Evolutionary conservation across 2,113 vertebrate genomes (phyloP).

Genomic region (Meles meles): DNA sequence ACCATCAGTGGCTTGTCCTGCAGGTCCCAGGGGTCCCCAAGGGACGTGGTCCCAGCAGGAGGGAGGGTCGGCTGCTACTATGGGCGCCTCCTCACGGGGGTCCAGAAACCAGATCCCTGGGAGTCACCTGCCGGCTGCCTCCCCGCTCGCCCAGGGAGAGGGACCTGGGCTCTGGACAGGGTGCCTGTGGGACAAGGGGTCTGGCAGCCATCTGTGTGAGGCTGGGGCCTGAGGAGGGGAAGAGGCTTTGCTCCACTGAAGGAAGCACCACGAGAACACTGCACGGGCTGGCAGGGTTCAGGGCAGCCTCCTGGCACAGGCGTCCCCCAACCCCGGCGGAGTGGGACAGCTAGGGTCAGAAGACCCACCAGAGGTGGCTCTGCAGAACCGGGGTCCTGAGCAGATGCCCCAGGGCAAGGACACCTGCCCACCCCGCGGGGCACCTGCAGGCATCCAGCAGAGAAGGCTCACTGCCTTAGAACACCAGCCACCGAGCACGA

Average conservation of each 20-base stretch:
- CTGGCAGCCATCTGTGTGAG: neutral
- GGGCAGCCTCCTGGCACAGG: neutral
- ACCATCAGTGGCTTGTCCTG: neutral
- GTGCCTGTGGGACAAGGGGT: neutral
- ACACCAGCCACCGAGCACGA: neutral
- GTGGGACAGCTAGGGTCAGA: neutral
- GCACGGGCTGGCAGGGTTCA: neutral
- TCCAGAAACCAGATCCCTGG: neutral
- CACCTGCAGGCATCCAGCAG: neutral
- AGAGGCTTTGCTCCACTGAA: neutral
- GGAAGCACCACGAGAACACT: neutral
- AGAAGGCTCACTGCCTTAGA: neutral
- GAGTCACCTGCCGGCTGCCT: neutral
- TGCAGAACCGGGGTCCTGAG: neutral
- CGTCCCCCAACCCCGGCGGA: fast-evolving
- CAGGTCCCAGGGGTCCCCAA: neutral
- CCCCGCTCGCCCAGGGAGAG: neutral
- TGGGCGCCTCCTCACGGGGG: neutral
- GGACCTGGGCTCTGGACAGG: neutral
- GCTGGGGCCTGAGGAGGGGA: neutral
- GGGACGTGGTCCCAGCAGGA: neutral
- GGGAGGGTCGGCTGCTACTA: neutral
- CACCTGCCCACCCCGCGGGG: too few species aligned
- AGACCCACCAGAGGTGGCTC: neutral
- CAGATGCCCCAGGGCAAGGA: fast-evolving